Base-by-base conservation (phyloP, 2,888 invertebrate species). In the Drosophila mimica region DNA sequence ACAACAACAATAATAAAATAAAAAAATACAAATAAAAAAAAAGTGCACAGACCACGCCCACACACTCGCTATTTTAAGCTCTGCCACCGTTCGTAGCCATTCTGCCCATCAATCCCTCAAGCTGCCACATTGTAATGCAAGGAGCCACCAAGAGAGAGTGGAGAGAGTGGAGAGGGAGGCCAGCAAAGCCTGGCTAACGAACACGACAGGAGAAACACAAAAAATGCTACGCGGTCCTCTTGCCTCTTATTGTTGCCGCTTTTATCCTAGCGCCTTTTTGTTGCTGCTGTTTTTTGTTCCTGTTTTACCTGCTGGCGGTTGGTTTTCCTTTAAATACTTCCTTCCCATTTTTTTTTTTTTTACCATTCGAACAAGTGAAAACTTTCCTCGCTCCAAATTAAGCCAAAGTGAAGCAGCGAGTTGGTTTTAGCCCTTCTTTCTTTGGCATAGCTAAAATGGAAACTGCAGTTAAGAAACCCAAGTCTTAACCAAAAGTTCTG, bases 91-190 rank as follows among this genome's bases (percentile, higher is more conserved):
- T 34, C 30, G 17, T 9, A 31, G 58, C 53, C 61, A 70, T 76
- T 76, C 60, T 63, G 56, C 31, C 46, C 74, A 76, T 61, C 79
- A 74, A 76, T 79, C 74, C 64, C 64, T 73, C 64, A 58, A 73
- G 68, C 61, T 62, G 69, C 74, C 68, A 76, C 76, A 78, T 67
- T 76, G 76, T 78, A 78, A 73, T 79, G 64, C 51, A 46, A 25
- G 20, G 13, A 7, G 11, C 9, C 5, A 25, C 25, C 25, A 25
- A 25, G 25, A 25, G 25, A 25, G 25, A 25, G 25, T 25, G 25
- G 25, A 25, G 25, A 25, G 25, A 25, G 25, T 25, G 33, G n/a
- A 40, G 33, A 20, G 28, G 34, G 34, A 13, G 38, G 28, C 13
- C 25, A 25, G 25, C 2, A 25, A 25, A 43, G n/a, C 1, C 30